A percentile compares a stretch with the other conserved stretches of the same genome.
phyloP scores from a whole-genome alignment of 1,140 invertebrate genomes.

The Bemisia tabaci region DNA sequence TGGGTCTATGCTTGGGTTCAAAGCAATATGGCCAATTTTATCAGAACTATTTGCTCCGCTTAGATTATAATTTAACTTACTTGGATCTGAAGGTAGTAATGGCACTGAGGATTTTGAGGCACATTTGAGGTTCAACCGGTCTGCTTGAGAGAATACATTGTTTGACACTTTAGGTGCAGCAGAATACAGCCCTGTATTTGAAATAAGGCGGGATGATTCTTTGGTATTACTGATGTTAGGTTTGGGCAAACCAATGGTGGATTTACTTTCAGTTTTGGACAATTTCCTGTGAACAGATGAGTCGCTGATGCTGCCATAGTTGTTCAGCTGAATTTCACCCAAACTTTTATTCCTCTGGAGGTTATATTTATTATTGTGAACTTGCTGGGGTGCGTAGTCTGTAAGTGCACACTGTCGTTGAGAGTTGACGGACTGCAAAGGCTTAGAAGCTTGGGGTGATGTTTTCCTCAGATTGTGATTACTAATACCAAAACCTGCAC shows the following conservation, averaged over 20 bases:
- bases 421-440: background rate
- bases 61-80: background rate
- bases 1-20: background rate
- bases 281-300: background rate
- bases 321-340: background rate
- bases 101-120: background rate
- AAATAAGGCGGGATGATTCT: background rate
- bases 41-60: background rate
- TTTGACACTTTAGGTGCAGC: background rate
- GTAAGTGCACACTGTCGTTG: background rate
- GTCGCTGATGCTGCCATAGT: background rate
- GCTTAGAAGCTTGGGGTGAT: background rate
- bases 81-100: background rate
- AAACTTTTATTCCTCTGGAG: background rate
- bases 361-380: background rate
- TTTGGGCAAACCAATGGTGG: background rate
- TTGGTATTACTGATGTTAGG: background rate
- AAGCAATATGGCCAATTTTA: background rate
- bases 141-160: background rate
- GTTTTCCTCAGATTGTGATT: background rate
- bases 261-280: background rate
- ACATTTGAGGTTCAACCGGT: background rate
- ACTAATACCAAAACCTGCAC: background rate
- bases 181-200: background rate
- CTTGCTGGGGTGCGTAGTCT: background rate